Evolutionary conservation across 2,113 vertebrate genomes (phyloP).

Genomic region (Ciconia boyciana): DNA sequence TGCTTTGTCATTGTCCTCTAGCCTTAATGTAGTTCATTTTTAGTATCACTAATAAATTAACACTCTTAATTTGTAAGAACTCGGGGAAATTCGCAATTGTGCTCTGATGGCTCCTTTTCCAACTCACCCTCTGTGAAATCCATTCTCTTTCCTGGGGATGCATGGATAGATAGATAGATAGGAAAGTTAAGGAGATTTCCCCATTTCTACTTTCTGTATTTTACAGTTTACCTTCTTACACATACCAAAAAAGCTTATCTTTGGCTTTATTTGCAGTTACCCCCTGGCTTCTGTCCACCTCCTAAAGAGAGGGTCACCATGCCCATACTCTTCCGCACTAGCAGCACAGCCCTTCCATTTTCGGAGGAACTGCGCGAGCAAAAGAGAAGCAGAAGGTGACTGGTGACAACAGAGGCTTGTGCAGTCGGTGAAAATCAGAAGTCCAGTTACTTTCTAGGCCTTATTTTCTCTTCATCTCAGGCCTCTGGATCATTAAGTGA

Average conservation of each 20-base stretch:
- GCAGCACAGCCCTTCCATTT: background rate
- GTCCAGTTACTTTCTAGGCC: background rate
- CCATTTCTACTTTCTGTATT: background rate
- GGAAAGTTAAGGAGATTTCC: background rate
- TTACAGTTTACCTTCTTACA: background rate
- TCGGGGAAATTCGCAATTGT: fast-evolving
- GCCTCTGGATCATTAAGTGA: background rate
- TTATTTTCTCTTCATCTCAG: background rate
- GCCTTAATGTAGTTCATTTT: background rate
- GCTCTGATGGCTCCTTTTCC: background rate
- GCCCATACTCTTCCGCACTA: background rate
- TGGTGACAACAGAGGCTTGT: background rate
- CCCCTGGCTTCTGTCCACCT: background rate
- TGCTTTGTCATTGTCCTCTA: background rate
- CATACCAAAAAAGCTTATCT: background rate
- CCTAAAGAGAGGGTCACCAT: background rate
- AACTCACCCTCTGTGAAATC: background rate
- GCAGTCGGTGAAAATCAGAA: background rate
- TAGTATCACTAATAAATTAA: background rate
- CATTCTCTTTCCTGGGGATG: background rate
- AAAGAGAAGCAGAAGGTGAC: background rate
- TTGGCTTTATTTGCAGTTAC: background rate
- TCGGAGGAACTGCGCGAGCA: fast-evolving
- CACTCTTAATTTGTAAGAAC: background rate
- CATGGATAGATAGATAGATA: background rate